Evolutionary conservation across 2,797 vertebrate genomes (phyloP).

Genomic region (Ctenochaetus hawaiiensis): DNA sequence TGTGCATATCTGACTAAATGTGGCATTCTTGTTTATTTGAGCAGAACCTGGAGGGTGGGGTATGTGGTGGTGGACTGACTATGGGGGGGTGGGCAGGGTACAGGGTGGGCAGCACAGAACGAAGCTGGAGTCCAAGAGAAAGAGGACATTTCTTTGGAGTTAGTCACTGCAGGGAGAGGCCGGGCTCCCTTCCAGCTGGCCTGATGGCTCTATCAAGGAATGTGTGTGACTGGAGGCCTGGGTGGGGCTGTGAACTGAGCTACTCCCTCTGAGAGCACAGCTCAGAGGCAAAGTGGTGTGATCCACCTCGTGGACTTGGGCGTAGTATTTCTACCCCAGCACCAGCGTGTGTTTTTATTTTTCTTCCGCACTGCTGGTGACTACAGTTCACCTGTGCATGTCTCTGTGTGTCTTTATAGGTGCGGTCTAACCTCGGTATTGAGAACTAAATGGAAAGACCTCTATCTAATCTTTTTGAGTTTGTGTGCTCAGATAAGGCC

Average conservation of each 20-base stretch:
- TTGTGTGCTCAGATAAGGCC: conserved; percentile 9
- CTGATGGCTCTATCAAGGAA: conserved; percentile 86
- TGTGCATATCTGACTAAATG: conserved; percentile 31
- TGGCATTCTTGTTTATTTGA: conserved; percentile 63
- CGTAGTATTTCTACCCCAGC: conserved; percentile 34
- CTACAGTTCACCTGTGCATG: conserved; percentile 29
- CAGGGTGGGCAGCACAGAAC: conserved; percentile 60
- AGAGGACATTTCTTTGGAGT: conserved; percentile 86
- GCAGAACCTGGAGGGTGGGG: conserved; percentile 55
- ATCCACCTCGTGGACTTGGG: conserved; percentile 29
- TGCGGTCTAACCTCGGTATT: conserved; percentile 14
- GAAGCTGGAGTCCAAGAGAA: conserved; percentile 60
- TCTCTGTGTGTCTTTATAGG: not conserved
- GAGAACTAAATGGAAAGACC: not conserved
- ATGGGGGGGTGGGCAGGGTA: conserved; percentile 36
- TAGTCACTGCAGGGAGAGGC: conserved; percentile 87
- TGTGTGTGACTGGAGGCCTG: conserved; percentile 86
- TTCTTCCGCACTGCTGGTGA: conserved; percentile 10
- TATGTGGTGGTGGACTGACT: conserved; percentile 39
- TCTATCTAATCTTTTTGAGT: conserved; percentile 25
- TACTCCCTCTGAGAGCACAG: conserved; percentile 62
- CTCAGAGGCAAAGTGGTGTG: conserved; percentile 31
- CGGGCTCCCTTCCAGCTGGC: conserved; percentile 87
- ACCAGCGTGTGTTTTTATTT: conserved; percentile 48
- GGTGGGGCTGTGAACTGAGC: conserved; percentile 76